Conservation (phyloP, 92 coral and sea anemone genomes). For the Bergia puertoricense region DNA sequence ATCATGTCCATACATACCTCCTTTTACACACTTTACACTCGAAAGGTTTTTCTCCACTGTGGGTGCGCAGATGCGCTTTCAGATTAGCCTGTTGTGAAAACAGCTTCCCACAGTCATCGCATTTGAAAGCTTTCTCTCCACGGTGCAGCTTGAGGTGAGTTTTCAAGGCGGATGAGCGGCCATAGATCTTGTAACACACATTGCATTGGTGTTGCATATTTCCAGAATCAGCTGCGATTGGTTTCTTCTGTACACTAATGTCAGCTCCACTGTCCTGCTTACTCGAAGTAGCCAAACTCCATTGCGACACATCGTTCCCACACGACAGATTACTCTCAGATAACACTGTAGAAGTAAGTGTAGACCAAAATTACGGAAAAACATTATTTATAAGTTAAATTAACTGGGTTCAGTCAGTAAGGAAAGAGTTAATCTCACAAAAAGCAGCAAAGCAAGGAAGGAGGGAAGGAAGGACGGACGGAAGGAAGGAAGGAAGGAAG, state of each 20-base stretch:
- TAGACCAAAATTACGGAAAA: too few relatives aligned
- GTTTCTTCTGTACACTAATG: not conserved
- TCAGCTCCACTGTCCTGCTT: not conserved
- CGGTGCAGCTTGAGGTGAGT: conserved; percentile 25
- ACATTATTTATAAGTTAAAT: too few relatives aligned
- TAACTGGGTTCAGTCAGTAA: too few relatives aligned
- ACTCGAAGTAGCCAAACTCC: not conserved
- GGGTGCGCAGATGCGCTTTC: conserved; percentile 25
- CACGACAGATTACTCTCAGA: not conserved
- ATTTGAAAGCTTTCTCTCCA: conserved; percentile 18
- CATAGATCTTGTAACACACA: conserved; percentile 20
- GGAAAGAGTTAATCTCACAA: too few relatives aligned
- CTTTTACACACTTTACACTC: conserved; percentile 33
- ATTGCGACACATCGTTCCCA: not conserved
- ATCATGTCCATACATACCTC: not conserved
- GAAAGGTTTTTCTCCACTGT: conserved; percentile 32
- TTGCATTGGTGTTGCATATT: not conserved
- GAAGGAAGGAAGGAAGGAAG: too few relatives aligned
- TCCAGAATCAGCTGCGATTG: not conserved
- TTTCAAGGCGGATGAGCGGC: conserved; percentile 20
- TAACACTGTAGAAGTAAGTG: not conserved
- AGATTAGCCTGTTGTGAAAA: conserved; percentile 35
- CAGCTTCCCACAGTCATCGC: conserved; percentile 31
- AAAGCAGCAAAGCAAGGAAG: too few relatives aligned
- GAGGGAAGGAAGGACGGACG: too few relatives aligned